Conservation (phyloP, 1,140 invertebrate species). For the Carposina sasakii region DNA sequence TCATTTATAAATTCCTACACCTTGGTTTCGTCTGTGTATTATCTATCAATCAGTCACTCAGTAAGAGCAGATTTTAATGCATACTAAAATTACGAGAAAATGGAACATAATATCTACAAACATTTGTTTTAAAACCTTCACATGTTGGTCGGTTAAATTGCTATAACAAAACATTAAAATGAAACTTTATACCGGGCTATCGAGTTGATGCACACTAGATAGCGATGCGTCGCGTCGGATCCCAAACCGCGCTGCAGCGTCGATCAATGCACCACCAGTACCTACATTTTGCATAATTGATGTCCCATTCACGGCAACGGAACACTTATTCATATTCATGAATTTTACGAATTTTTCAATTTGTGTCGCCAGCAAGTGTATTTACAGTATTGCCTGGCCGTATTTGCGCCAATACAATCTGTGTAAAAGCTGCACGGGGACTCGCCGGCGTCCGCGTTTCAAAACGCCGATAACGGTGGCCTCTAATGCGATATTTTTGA, state of each 20-base stretch:
- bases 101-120: too few species aligned
- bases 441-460: slow-evolving; percentile 18
- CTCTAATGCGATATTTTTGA: slow-evolving; percentile 55
- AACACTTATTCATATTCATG: slow-evolving; percentile 70
- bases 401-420: slow-evolving; percentile 61
- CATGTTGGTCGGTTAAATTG: too few species aligned
- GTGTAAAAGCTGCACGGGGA: slow-evolving; percentile 51
- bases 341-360: slow-evolving; percentile 70
- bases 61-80: too few species aligned
- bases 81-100: too few species aligned
- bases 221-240: slow-evolving; percentile 34
- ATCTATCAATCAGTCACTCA: too few species aligned
- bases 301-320: slow-evolving; percentile 58
- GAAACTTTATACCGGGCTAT: too few species aligned
- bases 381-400: slow-evolving; percentile 55
- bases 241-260: slow-evolving; percentile 28
- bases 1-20: too few species aligned
- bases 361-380: slow-evolving; percentile 57
- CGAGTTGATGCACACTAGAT: slow-evolving; percentile 34
- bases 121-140: too few species aligned
- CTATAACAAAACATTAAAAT: too few species aligned
- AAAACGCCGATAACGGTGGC: slow-evolving; percentile 38
- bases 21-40: too few species aligned
- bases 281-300: slow-evolving; percentile 70
- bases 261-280: slow-evolving; percentile 57